phyloP scores from a whole-genome alignment of 2,113 vertebrate species.

The Xenopus laevis region DNA sequence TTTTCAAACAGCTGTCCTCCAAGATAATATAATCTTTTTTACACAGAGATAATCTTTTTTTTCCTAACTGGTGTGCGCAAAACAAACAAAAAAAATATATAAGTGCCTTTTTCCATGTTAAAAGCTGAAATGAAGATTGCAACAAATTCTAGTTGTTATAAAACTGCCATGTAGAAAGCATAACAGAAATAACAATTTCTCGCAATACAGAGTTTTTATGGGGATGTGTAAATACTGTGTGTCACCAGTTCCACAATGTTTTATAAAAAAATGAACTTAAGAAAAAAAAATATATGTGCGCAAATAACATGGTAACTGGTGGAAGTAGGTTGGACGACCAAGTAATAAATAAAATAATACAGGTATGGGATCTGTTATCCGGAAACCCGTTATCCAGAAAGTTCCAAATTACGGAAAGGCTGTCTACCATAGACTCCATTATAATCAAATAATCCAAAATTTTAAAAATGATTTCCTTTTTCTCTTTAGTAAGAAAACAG shows the following conservation, averaged over 20 bases:
- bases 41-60: not conserved
- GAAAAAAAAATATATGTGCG: no score
- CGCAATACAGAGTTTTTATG: not conserved
- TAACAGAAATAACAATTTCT: slow-evolving; percentile 17
- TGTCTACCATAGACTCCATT: no score
- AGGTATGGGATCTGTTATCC: no score
- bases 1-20: not conserved
- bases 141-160: not conserved
- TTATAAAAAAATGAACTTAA: not conserved
- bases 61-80: slow-evolving; percentile 17
- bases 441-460: no score
- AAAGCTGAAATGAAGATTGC: not conserved
- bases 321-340: no score
- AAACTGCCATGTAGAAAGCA: not conserved
- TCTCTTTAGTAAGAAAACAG: no score
- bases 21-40: slow-evolving; percentile 2
- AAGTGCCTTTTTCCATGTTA: not conserved
- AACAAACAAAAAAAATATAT: slow-evolving; percentile 31
- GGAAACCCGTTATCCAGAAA: no score
- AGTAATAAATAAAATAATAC: no score
- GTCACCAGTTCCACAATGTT: not conserved
- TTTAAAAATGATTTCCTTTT: no score
- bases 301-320: no score
- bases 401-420: no score
- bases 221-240: not conserved